Evolutionary conservation across 92 coral and sea anemone species (phyloP).

Genomic region (Porites divaricata): DNA sequence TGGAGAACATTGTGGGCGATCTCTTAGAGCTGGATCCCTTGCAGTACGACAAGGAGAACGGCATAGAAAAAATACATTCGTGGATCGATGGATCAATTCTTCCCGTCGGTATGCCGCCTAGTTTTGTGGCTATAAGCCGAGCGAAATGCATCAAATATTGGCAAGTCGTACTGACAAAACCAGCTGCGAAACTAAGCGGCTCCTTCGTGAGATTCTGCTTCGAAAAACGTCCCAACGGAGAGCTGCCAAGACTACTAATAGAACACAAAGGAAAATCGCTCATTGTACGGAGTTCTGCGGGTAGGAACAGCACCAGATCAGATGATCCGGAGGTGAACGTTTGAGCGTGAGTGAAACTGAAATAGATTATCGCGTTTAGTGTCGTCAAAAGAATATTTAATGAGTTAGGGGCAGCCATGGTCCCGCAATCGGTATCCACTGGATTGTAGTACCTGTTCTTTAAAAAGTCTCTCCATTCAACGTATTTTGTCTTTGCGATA

Average conservation of each 20-base stretch:
- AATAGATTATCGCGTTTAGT: neutral
- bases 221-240: slow-evolving; percentile 91
- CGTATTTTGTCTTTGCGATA: too few relatives aligned
- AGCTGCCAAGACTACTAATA: slow-evolving; percentile 87
- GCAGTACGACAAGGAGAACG: slow-evolving; percentile 77
- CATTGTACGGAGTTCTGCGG: slow-evolving; percentile 87
- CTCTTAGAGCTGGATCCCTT: slow-evolving; percentile 92
- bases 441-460: too few relatives aligned
- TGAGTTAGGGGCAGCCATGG: slow-evolving; percentile 15
- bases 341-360: slow-evolving; percentile 24
- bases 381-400: slow-evolving; percentile 51
- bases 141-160: slow-evolving; percentile 98
- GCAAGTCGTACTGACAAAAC: slow-evolving; percentile 91
- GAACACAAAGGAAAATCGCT: slow-evolving; percentile 95
- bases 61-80: slow-evolving; percentile 78
- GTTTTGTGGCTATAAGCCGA: slow-evolving; percentile 89
- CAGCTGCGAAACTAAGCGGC: slow-evolving; percentile 92
- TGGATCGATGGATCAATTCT: slow-evolving; percentile 92
- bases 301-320: slow-evolving; percentile 50
- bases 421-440: too few relatives aligned
- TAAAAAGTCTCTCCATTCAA: too few relatives aligned
- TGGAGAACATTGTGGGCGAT: slow-evolving; percentile 85
- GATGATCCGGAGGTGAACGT: slow-evolving; percentile 74
- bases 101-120: slow-evolving; percentile 84
- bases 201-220: slow-evolving; percentile 93